Evolutionary conservation across 2,888 invertebrate genomes (phyloP).

Genomic region (Netelia virgata): DNA sequence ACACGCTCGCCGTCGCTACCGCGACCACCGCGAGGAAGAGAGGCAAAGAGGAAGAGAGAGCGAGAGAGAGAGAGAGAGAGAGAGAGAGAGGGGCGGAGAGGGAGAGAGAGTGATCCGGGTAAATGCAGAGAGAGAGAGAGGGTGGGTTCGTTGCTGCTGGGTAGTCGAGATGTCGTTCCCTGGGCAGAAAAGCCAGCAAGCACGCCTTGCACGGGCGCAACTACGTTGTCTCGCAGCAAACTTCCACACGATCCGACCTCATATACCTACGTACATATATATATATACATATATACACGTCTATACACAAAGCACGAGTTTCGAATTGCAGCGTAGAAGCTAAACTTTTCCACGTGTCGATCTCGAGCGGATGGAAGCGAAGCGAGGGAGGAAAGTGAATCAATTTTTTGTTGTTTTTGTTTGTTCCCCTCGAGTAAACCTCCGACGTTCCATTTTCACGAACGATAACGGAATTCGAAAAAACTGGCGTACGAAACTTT

Average conservation of each 20-base stretch:
- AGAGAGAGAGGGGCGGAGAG: slow-evolving; percentile 19
- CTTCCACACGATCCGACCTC: background rate
- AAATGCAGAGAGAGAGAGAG: background rate
- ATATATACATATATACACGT: background rate
- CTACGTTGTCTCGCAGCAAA: background rate
- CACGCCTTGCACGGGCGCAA: background rate
- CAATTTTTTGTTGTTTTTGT: no score
- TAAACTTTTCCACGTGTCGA: slow-evolving; percentile 51
- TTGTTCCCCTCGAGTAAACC: background rate
- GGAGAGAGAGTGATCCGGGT: background rate
- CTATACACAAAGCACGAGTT: background rate
- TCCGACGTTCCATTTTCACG: background rate
- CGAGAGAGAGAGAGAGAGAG: background rate
- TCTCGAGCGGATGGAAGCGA: background rate
- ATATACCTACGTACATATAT: background rate
- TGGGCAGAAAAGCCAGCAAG: slow-evolving; percentile 24
- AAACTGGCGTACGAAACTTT: background rate
- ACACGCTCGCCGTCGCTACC: slow-evolving; percentile 62
- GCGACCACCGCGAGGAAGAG: background rate
- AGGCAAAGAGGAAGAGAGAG: slow-evolving; percentile 4
- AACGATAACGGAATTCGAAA: background rate
- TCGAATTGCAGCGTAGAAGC: slow-evolving; percentile 27
- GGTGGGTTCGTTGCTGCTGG: slow-evolving; percentile 4
- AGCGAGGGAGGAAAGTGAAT: background rate
- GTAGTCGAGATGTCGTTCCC: slow-evolving; percentile 10